Base-by-base conservation (phyloP, 2,888 invertebrate genomes). In the Cryptocheilus praepositus region DNA sequence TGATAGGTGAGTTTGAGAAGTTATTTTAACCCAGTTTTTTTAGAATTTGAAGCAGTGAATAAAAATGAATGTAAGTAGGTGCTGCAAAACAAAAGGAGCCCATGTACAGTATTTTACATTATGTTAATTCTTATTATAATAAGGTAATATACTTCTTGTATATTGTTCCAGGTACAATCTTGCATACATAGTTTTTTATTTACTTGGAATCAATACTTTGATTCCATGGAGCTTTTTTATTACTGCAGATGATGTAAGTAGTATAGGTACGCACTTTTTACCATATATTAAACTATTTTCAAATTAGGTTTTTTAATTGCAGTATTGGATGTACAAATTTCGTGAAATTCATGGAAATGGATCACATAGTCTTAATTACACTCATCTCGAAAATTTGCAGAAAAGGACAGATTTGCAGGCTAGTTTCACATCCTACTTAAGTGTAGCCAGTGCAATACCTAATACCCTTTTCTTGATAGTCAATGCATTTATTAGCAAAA, bases 271-370 rank as follows among this genome's bases (percentile, higher is more conserved):
- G 4, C 44, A 58, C 61, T 53, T 57, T 13, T 58, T 1, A 36
- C 36, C 3, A 13, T 36, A 36, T 11, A 36, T 7, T 7, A 36
- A 25, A 36, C 36, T 8, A 49, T 49, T 28, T n/a, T 44, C 18
- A 45, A 57, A 55, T 18, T 16, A 25, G 46, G 44, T 25, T 25
- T 46, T 16, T 49, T 59, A 16, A 46, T 25, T 92, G 70, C 90
- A 97, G 97, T 98, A 98, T 86, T 98, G 98, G 97, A 95, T 96
- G 93, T 98, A 94, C 89, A 98, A 98, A 89, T 95, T 98, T 85
- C 92, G 98, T 51, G 94, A 96, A 86, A 91, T 93, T 13, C 91
- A 91, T 64, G 79, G 82, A 21, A 89, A 89, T 69, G 81, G 81
- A 52, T 83, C 86, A 5, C 82, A 85, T 43, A 67, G 71, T 65